Evolutionary conservation across 2,888 invertebrate genomes (phyloP).

Genomic region (Luffia ferchaultella): DNA sequence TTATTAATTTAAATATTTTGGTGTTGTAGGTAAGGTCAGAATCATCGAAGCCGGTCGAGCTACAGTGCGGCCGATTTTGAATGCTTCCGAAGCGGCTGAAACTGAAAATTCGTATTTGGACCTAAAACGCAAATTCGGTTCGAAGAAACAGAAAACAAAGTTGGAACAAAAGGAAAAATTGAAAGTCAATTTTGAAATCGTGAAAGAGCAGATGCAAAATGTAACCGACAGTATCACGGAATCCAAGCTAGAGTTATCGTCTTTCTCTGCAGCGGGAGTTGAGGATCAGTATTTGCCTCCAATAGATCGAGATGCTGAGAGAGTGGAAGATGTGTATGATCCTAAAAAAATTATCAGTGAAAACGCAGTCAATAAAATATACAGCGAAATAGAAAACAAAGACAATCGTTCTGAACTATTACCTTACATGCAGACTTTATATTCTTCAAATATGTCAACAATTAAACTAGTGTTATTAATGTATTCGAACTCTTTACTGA

Average conservation of each 20-base stretch:
- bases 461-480: conserved; percentile 28
- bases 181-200: conserved; percentile 63
- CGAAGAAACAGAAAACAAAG: conserved; percentile 65
- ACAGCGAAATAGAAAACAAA: conserved; percentile 29
- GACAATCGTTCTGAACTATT: conserved; percentile 26
- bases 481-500: conserved; percentile 34
- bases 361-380: conserved; percentile 38
- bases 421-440: conserved; percentile 23
- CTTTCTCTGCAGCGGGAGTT: conserved; percentile 33
- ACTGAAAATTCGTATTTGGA: conserved; percentile 37
- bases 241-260: conserved; percentile 37
- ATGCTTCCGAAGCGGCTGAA: conserved; percentile 20
- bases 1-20: background rate
- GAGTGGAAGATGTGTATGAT: conserved; percentile 50
- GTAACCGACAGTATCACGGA: conserved; percentile 43
- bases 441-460: conserved; percentile 21
- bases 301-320: conserved; percentile 52
- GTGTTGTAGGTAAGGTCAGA: conserved; percentile 38
- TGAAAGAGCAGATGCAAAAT: conserved; percentile 64
- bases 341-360: conserved; percentile 44
- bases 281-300: conserved; percentile 55
- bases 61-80: conserved; percentile 27
- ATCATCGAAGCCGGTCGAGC: conserved; percentile 34
- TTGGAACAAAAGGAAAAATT: conserved; percentile 69
- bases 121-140: conserved; percentile 71